Evolutionary conservation across 2,113 vertebrate genomes (phyloP), one percentile per base, ranked within the genome.

Genomic region (Ursus arctos): DNA sequence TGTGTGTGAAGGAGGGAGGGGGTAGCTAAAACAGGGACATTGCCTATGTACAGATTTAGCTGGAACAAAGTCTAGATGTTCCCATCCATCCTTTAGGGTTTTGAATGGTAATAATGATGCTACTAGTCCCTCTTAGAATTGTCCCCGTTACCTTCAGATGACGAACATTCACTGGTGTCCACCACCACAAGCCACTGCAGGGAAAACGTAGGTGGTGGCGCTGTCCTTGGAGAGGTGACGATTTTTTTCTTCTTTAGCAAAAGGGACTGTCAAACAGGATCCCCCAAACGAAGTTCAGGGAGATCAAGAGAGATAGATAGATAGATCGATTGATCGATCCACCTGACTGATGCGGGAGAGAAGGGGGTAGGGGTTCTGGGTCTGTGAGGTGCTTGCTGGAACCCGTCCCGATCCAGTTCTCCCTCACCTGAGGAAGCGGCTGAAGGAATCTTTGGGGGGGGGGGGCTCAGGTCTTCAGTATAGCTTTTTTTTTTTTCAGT

Each of bases 1-100:
- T 2, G 31, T 4, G 28, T 2, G 63, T 36, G 36, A 0, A 2
- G 0, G 15, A n/a, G 18, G n/a, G 40, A 80, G 57, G 57, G 19
- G 11, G 69, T 71, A 76, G 85, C 10, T 61, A 49, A 84, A 93
- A 85, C 10, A 74, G 61, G 36, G 31, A 53, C 19, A n/a, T 10
- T 51, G 61, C 10, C 1, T 1, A 0, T n/a, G 9, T 28, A 53
- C 15, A 91, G 53, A 82, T 85, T 57, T 61, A 49, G 43, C 15
- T 71, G 63, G 51, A 65, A 47, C 36, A 63, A 26, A 71, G 88
- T 63, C 72, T 74, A 16, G 31, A 12, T 84, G 31, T 57, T 82
- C 26, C 55, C n/a, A 72, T 40, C 24, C 15, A 67, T 72, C 31
- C 21, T 11, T 51, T 24, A 61, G 43, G 15, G 19, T 72, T 87